phyloP scores from a whole-genome alignment of 1,140 invertebrate species.

The Triops cancriformis region DNA sequence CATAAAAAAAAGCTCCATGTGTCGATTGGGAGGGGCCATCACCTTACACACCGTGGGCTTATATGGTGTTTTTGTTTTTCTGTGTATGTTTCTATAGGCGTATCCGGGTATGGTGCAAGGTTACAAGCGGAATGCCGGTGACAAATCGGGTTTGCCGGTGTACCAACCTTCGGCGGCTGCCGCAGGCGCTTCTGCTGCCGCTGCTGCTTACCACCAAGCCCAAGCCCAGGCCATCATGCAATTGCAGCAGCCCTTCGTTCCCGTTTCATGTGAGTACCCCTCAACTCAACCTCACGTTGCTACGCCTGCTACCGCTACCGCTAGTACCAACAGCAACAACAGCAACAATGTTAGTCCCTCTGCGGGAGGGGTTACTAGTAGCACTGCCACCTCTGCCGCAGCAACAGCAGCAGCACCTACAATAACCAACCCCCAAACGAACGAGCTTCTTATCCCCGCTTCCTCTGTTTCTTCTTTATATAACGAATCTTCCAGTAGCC shows the following conservation, averaged over 20 bases:
- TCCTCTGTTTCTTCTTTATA: not conserved
- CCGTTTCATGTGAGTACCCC: slow-evolving; percentile 44
- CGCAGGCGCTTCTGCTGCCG: slow-evolving; percentile 22
- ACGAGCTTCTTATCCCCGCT: slow-evolving; percentile 4
- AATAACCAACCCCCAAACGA: slow-evolving; percentile 4
- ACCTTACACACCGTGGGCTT: not conserved
- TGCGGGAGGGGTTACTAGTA: slow-evolving; percentile 4
- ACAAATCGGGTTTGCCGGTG: slow-evolving; percentile 89
- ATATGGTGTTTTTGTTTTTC: not conserved
- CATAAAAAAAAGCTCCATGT: too few relatives aligned
- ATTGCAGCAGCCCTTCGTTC: slow-evolving; percentile 70
- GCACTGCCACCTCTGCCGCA: slow-evolving; percentile 1
- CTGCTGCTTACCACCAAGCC: slow-evolving; percentile 75
- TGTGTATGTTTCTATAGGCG: slow-evolving; percentile 51
- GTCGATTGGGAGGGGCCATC: too few relatives aligned
- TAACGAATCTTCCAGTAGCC: not conserved
- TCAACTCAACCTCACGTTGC: not conserved
- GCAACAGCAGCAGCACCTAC: slow-evolving; percentile 9
- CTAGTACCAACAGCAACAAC: slow-evolving; percentile 15
- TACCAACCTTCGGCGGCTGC: slow-evolving; percentile 47
- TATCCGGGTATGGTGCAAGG: slow-evolving; percentile 83
- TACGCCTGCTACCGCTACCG: slow-evolving; percentile 14
- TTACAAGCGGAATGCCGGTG: slow-evolving; percentile 79
- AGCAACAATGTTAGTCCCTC: slow-evolving; percentile 17
- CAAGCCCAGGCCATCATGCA: slow-evolving; percentile 61